These are phyloP conservation scores for Sisyra nigra DNA, from an alignment of 2,888 invertebrate genomes.

Conservation along the genomic window DNA sequence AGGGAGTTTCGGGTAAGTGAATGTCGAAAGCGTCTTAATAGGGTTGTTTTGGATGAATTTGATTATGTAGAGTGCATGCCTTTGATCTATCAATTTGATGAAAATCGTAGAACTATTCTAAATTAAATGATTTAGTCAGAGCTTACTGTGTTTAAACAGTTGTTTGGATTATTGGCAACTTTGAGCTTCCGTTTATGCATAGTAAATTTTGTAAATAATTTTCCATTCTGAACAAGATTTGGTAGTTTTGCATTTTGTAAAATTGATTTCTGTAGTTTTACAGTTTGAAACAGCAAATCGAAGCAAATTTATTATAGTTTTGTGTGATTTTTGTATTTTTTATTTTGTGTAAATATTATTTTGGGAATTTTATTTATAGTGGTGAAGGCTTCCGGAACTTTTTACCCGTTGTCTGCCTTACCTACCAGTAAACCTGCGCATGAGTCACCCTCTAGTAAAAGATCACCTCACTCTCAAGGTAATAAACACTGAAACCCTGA, in stretches of 20 bases:
- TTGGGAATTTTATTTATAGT: slow-evolving; percentile 41
- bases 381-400: slow-evolving; percentile 86
- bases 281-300: no score
- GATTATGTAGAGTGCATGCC: background rate
- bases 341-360: slow-evolving; percentile 7
- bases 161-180: no score
- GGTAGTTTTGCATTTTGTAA: no score
- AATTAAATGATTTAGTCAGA: no score
- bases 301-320: no score
- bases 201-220: no score
- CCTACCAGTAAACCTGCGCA: slow-evolving; percentile 21
- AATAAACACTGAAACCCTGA: background rate
- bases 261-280: no score
- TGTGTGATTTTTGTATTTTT: no score
- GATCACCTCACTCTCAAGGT: slow-evolving; percentile 4
- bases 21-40: background rate
- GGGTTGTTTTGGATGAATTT: background rate
- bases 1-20: slow-evolving; percentile 4
- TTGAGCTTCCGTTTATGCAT: no score
- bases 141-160: no score
- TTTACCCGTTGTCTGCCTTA: slow-evolving; percentile 62
- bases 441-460: slow-evolving; percentile 6
- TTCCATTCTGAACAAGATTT: no score
- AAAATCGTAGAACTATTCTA: no score
- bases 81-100: background rate